Evolutionary conservation across 2,113 vertebrate species (phyloP), one percentile per base, ranked within the genome.

Genomic region (Proterorhinus semilunaris): DNA sequence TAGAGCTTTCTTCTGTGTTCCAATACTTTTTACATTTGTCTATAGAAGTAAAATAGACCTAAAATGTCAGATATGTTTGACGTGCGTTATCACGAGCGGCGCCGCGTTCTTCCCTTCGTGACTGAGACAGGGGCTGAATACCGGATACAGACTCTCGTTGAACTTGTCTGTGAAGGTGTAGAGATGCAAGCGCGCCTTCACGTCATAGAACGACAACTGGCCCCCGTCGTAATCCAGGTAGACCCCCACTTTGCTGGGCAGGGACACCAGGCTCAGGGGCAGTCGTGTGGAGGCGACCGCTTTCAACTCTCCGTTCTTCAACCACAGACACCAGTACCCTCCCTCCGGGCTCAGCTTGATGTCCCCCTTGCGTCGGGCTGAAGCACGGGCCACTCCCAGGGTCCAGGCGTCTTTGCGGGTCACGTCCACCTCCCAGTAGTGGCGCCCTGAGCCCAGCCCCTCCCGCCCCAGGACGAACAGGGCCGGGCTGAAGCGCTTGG

Each of bases 361-460:
- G 54, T 92, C 92, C 0, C 91, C 93, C 65, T 94, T 93, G 66
- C 93, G 91, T 3, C 66, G 88, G 4, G 84, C 90, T 0, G 89
- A 81, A 2, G 72, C 62, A 0, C 73, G 68, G 10, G 83, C 81
- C 63, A 94, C 74, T 0, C 93, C 93, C 0, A 94, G 58, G 0
- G 91, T 93, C 93, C 93, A 94, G 17, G 91, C 85, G 0, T 81
- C 90, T 83, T 94, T 94, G 15, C 85, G 85, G 0, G 72, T 78
- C 13, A 91, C 66, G 0, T 93, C 91, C 62, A 94, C 91, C 86
- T 93, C 93, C 93, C 93, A 94, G 83, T 93, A 94, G 83, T 93
- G 92, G 0, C 91, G 86, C 0, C 93, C 92, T 0, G 87, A 86
- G 64, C 27, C 50, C 12, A 93, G 67, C 0, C 82, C 79, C 69